A percentile compares a stretch with the other conserved stretches of the same genome.
phyloP scores from a whole-genome alignment of 2,797 vertebrate genomes.

The Rhynchonycteris naso region DNA sequence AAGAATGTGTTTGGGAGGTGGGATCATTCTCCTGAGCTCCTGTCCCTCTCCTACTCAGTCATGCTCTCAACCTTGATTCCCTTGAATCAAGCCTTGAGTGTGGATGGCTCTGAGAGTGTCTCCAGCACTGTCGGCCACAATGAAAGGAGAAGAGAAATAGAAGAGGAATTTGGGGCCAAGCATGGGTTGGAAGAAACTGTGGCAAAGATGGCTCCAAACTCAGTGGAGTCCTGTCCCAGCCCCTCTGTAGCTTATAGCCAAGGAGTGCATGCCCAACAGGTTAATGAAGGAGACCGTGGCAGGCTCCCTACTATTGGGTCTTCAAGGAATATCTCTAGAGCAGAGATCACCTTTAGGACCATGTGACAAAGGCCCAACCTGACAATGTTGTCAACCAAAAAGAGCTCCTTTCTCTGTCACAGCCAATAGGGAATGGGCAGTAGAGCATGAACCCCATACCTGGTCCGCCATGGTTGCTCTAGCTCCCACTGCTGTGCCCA shows the following conservation, averaged over 20 bases:
- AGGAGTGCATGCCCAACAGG: not conserved
- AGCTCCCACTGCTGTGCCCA: not conserved
- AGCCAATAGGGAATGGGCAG: not conserved
- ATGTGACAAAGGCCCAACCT: not conserved
- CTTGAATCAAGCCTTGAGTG: not conserved
- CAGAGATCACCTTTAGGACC: not conserved
- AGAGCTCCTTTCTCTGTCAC: not conserved
- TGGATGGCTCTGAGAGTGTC: not conserved
- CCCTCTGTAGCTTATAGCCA: not conserved
- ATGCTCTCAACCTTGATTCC: not conserved
- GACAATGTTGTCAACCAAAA: not conserved
- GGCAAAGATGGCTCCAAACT: not conserved
- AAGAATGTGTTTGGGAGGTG: not conserved
- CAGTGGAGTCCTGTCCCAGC: not conserved
- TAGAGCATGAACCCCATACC: not conserved
- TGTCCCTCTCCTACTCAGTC: not conserved
- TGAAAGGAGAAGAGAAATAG: not conserved
- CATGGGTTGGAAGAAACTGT: accelerated
- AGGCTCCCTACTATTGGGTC: not conserved
- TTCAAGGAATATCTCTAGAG: not conserved
- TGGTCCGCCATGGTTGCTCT: not conserved
- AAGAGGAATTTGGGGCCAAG: not conserved
- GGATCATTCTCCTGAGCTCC: not conserved
- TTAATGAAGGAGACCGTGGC: not conserved
- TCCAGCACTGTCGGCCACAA: not conserved